Base-by-base conservation (phyloP, 2,797 vertebrate genomes). In the Catharus ustulatus region DNA sequence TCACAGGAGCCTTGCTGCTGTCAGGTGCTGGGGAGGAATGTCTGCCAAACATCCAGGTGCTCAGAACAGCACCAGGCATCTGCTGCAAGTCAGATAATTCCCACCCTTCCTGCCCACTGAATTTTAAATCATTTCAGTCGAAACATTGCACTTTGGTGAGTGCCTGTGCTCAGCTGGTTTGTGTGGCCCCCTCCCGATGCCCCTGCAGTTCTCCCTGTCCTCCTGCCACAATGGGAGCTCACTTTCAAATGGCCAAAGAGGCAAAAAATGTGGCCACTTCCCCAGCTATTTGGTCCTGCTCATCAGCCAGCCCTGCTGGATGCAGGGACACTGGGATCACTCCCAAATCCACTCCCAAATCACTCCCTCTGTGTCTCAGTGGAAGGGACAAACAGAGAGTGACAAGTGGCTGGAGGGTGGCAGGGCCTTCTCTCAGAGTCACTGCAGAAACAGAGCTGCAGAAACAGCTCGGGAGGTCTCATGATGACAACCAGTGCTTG, bases 21-120 rank as follows among this genome's bases (percentile, higher is more conserved):
- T 40, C 79, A 55, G 51, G 8, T 82, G 73, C 62, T 32, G 2
- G 5, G 80, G 51, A 76, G 75, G 51, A 87, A 43, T 63, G 59
- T 11, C 63, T 83, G 93, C 78, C 91, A 94, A 89, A 67, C 55
- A 85, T 73, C 78, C 69, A 92, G 89, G 87, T 74, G 91, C 89
- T 85, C 84, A 36, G 51, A 92, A 55, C 75, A 94, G 82, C 84
- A 89, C 84, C 59, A 91, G 84, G 72, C 93, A 79, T 63, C 89
- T 94, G 84, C 81, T 94, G 75, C 18, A 29, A 82, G 78, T 76
- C 82, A 89, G 67, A 48, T 48, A 49, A 76, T 91, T 91, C 91
- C 74, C 87, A 91, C 82, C 68, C 79, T 76, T 74, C 43, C 1
- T 91, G 82, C 84, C 79, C 82, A 63, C 75, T 52, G 67, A 58